A percentile compares a stretch with the other conserved stretches of the same genome.
Evolutionary conservation across 2,888 invertebrate species (phyloP).

Genomic region (Latheticus oryzae): DNA sequence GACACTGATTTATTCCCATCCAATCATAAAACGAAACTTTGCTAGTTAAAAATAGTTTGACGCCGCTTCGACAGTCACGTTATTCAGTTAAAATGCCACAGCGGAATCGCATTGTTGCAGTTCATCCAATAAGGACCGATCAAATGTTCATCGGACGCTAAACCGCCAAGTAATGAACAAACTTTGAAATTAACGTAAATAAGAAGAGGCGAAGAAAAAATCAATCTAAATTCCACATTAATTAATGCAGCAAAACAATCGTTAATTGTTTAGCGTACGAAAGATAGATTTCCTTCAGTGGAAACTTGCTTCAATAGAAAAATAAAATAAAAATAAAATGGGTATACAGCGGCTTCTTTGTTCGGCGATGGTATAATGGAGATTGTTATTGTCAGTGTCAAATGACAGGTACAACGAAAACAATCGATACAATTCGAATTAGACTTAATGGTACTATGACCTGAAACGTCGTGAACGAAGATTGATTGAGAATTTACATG

Average conservation of each 20-base stretch:
- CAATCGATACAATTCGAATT: too few species aligned
- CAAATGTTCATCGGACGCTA: conserved; percentile 24
- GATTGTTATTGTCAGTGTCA: too few species aligned
- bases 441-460: too few species aligned
- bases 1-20: conserved; percentile 23
- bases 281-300: too few species aligned
- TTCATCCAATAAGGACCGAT: conserved; percentile 41
- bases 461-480: too few species aligned
- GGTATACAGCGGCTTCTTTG: too few species aligned
- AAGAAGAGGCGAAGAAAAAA: conserved; percentile 45
- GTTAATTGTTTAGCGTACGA: conserved; percentile 44
- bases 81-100: conserved; percentile 39
- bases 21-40: conserved; percentile 37
- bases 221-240: conserved; percentile 58
- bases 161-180: conserved; percentile 46
- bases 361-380: too few species aligned
- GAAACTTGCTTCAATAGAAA: too few species aligned
- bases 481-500: too few species aligned
- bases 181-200: conserved; percentile 43
- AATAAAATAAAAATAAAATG: too few species aligned
- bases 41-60: conserved; percentile 39
- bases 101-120: conserved; percentile 36
- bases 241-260: conserved; percentile 53
- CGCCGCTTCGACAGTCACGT: conserved; percentile 26
- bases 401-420: too few species aligned